Percentiles rank a stretch among this genome's conserved stretches.
Evolutionary conservation across 2,888 invertebrate species (phyloP).

Genomic region (Drosophila maculinotata): DNA sequence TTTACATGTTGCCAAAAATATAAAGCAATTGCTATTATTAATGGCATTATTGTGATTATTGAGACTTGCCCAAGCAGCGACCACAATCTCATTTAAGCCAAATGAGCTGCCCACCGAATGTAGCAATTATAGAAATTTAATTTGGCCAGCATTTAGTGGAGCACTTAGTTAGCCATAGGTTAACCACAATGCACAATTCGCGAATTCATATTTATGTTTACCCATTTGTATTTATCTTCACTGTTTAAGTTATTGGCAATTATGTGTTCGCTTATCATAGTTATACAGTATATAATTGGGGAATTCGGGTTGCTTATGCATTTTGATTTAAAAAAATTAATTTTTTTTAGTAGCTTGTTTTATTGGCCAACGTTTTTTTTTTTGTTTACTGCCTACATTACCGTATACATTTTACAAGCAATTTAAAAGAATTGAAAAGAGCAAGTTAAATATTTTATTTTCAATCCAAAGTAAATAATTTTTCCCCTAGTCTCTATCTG

Average conservation of each 20-base stretch:
- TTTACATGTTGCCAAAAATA: background rate
- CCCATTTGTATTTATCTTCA: constrained; percentile 30
- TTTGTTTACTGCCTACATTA: too few species aligned
- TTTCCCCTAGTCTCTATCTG: too few species aligned
- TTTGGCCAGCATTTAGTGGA: constrained; percentile 28
- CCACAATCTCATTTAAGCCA: constrained; percentile 33
- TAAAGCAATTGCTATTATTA: constrained; percentile 32
- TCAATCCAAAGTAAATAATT: too few species aligned
- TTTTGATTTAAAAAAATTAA: too few species aligned
- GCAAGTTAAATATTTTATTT: too few species aligned
- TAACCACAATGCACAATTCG: constrained; percentile 7
- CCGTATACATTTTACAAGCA: too few species aligned
- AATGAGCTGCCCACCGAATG: constrained; percentile 1
- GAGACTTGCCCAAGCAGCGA: constrained; percentile 8
- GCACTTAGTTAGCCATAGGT: constrained; percentile 13
- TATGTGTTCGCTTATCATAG: background rate
- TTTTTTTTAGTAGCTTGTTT: too few species aligned
- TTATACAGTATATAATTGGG: too few species aligned
- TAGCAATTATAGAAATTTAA: constrained; percentile 38
- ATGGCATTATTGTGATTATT: constrained; percentile 21
- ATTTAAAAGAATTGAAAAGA: too few species aligned
- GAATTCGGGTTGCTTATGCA: too few species aligned
- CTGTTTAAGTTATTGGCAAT: background rate
- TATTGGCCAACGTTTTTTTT: too few species aligned
- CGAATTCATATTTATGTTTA: constrained; percentile 15